Evolutionary conservation across 1,140 invertebrate genomes (phyloP), one percentile per base, ranked within the genome.

Genomic region (Ostrea denselamellosa): DNA sequence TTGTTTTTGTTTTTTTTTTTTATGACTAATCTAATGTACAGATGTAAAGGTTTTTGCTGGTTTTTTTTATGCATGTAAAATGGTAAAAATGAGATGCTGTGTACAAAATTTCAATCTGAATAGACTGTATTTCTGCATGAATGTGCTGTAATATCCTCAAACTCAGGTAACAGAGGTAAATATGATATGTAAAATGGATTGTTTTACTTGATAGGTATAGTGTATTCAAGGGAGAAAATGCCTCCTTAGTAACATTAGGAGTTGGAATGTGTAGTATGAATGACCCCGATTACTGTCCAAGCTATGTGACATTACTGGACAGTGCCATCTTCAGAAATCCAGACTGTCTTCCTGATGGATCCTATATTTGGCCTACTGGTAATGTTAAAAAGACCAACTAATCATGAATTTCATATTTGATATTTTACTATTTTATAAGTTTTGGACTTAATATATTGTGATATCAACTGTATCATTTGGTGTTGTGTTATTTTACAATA

Each of bases 311-410:
- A 17, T 34, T 91, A 0, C 44, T 91, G 14, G 89, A 91, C 68
- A 68, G 88, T 19, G 88, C 90, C 52, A 58, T 91, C 28, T 12
- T 90, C 14, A 89, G 89, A 7, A 65, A 88, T 0, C 90, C 90
- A 2, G 81, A 88, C 54, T 90, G 90, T 87, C 44, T 85, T 52
- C 85, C 88, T 25, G 84, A 91, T 85, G 90, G 89, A 10, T 82
- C 83, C 8, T 71, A 89, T 22, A 17, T 52, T 5, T 90, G 89
- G 87, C 90, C 90, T 14, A 25, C 25, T 0, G 68, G 68, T 77
- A 77, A 77, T 77, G 68, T 77, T 22, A 28, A 28, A 77, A 17
- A 14, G n/a, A 12, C 12, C 8, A 77, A 77, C 25, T 28, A 28
- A 25, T 17, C 10, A 17, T 17, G n/a, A 62, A 62, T 19, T n/a